Evolutionary conservation across 2,888 invertebrate genomes (phyloP).

Genomic region (Leistus spinibarbis): DNA sequence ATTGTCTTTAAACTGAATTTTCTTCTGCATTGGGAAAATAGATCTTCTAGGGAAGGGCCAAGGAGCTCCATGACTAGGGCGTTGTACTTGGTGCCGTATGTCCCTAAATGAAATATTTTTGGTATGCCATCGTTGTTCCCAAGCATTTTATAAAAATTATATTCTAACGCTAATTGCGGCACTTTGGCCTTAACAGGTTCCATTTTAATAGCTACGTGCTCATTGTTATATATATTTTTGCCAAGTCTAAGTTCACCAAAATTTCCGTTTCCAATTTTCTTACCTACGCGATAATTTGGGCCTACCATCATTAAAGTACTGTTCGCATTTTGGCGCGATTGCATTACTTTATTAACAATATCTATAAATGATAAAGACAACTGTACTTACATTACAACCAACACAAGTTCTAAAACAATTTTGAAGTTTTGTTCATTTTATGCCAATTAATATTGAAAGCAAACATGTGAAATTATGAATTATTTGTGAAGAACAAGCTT

Average conservation of each 20-base stretch:
- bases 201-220: slow-evolving; percentile 99
- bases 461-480: too few species aligned
- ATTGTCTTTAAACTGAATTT: slow-evolving; percentile 75
- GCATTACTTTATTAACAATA: slow-evolving; percentile 28
- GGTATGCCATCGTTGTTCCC: slow-evolving; percentile 86
- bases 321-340: slow-evolving; percentile 28
- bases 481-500: too few species aligned
- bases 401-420: too few species aligned
- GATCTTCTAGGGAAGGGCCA: slow-evolving; percentile 74
- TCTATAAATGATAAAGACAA: too few species aligned
- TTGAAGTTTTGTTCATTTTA: too few species aligned
- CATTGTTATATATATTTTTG: slow-evolving; percentile 99
- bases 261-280: slow-evolving; percentile 99
- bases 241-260: slow-evolving; percentile 99
- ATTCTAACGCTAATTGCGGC: slow-evolving; percentile 99
- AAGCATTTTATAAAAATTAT: slow-evolving; percentile 99
- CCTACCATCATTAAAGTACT: slow-evolving; percentile 24
- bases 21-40: slow-evolving; percentile 74
- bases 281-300: slow-evolving; percentile 88
- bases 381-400: too few species aligned
- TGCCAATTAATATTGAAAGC: too few species aligned
- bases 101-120: slow-evolving; percentile 72
- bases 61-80: slow-evolving; percentile 76
- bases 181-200: slow-evolving; percentile 99
- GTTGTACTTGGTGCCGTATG: slow-evolving; percentile 73